These are phyloP conservation scores for Prosapia bicincta DNA, from an alignment of 2,888 invertebrate genomes.

Conservation along the genomic window DNA sequence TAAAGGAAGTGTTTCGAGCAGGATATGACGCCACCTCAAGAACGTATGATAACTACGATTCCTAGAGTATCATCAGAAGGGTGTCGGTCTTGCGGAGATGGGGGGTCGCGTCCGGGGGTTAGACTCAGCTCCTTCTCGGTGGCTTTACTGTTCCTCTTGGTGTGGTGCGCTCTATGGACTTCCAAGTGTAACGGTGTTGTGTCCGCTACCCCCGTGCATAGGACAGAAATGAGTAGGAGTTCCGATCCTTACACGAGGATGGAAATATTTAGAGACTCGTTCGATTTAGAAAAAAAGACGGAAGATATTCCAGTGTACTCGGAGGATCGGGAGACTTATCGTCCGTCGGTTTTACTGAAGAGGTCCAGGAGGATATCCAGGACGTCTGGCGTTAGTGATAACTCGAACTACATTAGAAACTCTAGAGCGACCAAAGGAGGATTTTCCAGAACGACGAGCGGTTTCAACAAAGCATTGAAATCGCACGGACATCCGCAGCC, in stretches of 20 bases:
- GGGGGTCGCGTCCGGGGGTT: constrained; percentile 2
- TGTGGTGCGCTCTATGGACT: constrained; percentile 19
- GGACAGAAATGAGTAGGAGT: neutral
- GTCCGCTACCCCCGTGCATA: constrained; percentile 13
- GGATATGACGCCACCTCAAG: neutral
- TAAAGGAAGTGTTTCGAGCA: neutral
- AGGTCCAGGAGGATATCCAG: constrained; percentile 22
- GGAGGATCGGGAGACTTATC: neutral
- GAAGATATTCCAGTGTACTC: neutral
- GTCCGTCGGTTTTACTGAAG: constrained; percentile 18
- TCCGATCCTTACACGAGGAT: neutral
- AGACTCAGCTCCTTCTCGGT: neutral
- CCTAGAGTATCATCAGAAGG: neutral
- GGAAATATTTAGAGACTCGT: neutral
- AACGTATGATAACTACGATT: neutral
- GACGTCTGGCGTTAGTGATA: constrained; percentile 1
- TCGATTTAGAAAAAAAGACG: neutral
- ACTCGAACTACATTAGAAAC: neutral
- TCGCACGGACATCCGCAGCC: constrained; percentile 22
- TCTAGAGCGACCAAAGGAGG: neutral
- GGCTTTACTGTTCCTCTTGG: neutral
- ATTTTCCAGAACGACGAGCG: constrained; percentile 12
- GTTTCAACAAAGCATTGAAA: constrained; percentile 14
- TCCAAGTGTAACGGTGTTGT: constrained; percentile 7
- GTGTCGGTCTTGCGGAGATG: constrained; percentile 13